Percentiles rank a stretch among this genome's conserved stretches.
phyloP scores from a whole-genome alignment of 2,888 invertebrate genomes.

The Watsonalla binaria region DNA sequence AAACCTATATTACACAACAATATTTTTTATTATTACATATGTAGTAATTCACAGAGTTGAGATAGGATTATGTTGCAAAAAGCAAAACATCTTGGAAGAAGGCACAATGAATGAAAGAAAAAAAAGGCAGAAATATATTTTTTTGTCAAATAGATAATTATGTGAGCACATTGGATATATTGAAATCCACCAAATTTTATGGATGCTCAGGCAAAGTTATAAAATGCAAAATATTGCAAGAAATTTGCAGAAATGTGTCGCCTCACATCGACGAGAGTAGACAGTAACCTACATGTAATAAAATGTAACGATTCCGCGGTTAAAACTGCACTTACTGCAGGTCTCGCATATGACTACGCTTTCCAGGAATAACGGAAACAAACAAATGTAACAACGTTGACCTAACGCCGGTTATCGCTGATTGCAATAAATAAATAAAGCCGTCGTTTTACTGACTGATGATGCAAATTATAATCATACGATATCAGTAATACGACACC shows the following conservation, averaged over 20 bases:
- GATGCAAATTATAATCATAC: constrained; percentile 42
- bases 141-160: too few relatives aligned
- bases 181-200: too few relatives aligned
- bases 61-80: too few relatives aligned
- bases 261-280: not conserved
- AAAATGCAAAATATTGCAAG: not conserved
- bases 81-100: too few relatives aligned
- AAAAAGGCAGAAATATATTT: too few relatives aligned
- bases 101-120: too few relatives aligned
- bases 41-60: too few relatives aligned
- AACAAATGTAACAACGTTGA: constrained; percentile 37
- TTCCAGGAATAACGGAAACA: constrained; percentile 55
- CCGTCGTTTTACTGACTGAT: constrained; percentile 24
- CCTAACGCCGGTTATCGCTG: constrained; percentile 36
- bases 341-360: constrained; percentile 32
- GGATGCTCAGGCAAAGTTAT: too few relatives aligned
- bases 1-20: too few relatives aligned
- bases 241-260: not conserved
- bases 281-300: constrained; percentile 6
- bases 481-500: constrained; percentile 35
- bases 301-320: not conserved
- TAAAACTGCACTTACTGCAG: constrained; percentile 4
- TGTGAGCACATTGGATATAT: too few relatives aligned
- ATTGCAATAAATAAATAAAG: constrained; percentile 37
- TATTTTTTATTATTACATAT: too few relatives aligned